These are phyloP conservation scores for Neodiprion fabricii DNA, from an alignment of 1,140 invertebrate species.

Conservation along the genomic window DNA sequence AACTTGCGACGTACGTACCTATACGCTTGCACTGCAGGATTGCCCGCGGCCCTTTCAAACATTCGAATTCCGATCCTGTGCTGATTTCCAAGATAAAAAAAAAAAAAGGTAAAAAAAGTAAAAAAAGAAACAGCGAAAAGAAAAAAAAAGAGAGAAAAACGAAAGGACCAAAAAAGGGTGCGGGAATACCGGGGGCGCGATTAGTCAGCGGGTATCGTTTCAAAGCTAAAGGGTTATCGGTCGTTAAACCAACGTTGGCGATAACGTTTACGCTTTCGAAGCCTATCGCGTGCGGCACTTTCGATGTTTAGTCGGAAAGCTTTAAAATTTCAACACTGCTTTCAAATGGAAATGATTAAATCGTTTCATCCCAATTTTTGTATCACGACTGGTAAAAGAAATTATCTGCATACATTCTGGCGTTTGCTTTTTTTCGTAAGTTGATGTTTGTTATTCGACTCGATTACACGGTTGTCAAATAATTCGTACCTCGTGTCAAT, in stretches of 20 bases:
- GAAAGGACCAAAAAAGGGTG: background rate
- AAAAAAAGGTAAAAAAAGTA: too few species aligned
- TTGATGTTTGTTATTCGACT: too few species aligned
- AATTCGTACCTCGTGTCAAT: too few species aligned
- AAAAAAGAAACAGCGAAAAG: too few species aligned
- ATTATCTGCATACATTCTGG: too few species aligned
- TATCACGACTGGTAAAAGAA: too few species aligned
- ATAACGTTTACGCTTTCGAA: conserved; percentile 5
- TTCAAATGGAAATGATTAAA: too few species aligned
- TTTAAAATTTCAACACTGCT: background rate
- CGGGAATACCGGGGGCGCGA: background rate
- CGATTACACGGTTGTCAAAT: too few species aligned
- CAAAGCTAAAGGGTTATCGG: conserved; percentile 4
- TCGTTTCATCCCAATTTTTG: too few species aligned
- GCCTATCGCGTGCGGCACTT: background rate
- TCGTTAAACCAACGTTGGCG: background rate
- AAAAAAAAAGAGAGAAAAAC: too few species aligned
- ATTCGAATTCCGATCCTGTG: conserved; percentile 24
- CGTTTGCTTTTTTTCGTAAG: too few species aligned
- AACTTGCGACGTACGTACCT: background rate
- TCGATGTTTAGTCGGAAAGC: background rate
- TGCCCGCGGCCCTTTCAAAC: conserved; percentile 20
- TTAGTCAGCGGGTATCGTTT: background rate
- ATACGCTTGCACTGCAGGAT: conserved; percentile 15
- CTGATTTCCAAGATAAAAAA: background rate